Evolutionary conservation across 2,888 invertebrate genomes (phyloP).

Genomic region (Oscheius sp.): DNA sequence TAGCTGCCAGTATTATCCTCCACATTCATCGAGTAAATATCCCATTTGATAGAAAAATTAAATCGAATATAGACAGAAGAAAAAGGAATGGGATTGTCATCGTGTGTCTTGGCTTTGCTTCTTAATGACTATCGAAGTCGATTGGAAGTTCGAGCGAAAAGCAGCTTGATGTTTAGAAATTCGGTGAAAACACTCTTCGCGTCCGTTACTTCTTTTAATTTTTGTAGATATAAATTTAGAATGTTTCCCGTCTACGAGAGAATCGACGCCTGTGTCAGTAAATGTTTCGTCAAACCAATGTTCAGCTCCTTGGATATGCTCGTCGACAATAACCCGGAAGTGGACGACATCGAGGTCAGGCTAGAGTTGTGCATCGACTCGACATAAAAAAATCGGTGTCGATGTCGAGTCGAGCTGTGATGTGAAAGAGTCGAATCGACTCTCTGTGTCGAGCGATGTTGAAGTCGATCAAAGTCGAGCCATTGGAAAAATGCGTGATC

Average conservation of each 20-base stretch:
- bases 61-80: slow-evolving; percentile 44
- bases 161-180: slow-evolving; percentile 56
- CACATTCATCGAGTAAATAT: slow-evolving; percentile 50
- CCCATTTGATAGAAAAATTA: neutral
- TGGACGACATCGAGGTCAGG: slow-evolving; percentile 52
- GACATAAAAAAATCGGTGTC: too few species aligned
- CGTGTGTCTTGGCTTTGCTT: slow-evolving; percentile 52
- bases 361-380: too few species aligned
- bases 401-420: too few species aligned
- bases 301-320: slow-evolving; percentile 54
- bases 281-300: slow-evolving; percentile 59
- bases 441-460: too few species aligned
- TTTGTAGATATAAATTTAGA: slow-evolving; percentile 30
- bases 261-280: slow-evolving; percentile 56
- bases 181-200: slow-evolving; percentile 54
- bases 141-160: slow-evolving; percentile 51
- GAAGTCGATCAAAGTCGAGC: too few species aligned
- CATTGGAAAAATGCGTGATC: too few species aligned
- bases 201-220: slow-evolving; percentile 34
- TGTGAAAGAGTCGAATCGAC: too few species aligned
- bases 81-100: slow-evolving; percentile 51
- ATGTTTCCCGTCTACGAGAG: slow-evolving; percentile 57
- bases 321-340: slow-evolving; percentile 55
- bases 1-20: slow-evolving; percentile 58
- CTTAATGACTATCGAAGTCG: slow-evolving; percentile 61